Evolutionary conservation across 2,888 invertebrate species (phyloP).

Genomic region (Brachypterus glaber): DNA sequence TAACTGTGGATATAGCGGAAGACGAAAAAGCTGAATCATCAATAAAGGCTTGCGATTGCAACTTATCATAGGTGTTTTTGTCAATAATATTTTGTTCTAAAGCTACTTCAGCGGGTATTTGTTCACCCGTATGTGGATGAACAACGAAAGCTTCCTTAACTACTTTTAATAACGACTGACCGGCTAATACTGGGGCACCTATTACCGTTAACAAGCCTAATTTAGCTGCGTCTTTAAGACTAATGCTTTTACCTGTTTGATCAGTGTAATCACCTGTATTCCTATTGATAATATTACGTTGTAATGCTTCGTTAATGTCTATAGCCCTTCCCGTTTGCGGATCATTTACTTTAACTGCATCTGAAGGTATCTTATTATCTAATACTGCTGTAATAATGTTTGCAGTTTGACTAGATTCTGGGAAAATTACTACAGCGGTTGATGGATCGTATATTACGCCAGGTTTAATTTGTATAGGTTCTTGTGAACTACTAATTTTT

Average conservation of each 20-base stretch:
- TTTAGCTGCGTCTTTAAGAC: constrained; percentile 64
- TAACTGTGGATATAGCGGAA: constrained; percentile 15
- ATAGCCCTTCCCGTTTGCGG: constrained; percentile 58
- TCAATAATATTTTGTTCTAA: constrained; percentile 66
- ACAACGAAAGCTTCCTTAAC: constrained; percentile 51
- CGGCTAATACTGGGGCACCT: constrained; percentile 66
- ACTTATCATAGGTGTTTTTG: constrained; percentile 44
- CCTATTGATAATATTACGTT: constrained; percentile 64
- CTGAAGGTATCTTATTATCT: constrained; percentile 60
- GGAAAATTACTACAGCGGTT: constrained; percentile 63
- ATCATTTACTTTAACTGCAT: constrained; percentile 60
- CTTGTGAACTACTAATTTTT: constrained; percentile 42
- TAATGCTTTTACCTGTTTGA: constrained; percentile 54
- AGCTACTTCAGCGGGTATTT: constrained; percentile 72
- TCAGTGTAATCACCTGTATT: constrained; percentile 60
- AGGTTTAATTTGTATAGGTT: constrained; percentile 62
- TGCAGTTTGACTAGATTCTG: constrained; percentile 59
- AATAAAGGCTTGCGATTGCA: constrained; percentile 41
- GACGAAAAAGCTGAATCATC: constrained; percentile 31
- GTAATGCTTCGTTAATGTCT: constrained; percentile 64
- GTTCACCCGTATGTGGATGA: constrained; percentile 74
- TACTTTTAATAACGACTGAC: constrained; percentile 58
- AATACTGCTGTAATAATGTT: constrained; percentile 68
- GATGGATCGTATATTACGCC: constrained; percentile 72
- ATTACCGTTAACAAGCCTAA: constrained; percentile 65